Base-by-base conservation (phyloP, 2,888 invertebrate species). In the Papilio protenor region DNA sequence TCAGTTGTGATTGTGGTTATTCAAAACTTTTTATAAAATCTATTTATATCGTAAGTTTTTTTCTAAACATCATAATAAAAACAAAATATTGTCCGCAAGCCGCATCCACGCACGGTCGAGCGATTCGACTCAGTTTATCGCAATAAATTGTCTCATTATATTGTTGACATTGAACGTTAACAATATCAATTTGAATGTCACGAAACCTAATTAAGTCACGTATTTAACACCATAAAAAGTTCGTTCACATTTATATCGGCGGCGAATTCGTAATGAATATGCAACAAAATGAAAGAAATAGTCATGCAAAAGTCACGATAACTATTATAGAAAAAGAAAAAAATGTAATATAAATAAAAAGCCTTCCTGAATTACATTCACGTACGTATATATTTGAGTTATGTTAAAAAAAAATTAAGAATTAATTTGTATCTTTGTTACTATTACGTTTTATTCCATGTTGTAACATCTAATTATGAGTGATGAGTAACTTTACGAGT, bases 241-340 rank as follows among this genome's bases (percentile, higher is more conserved):
- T 77, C 79, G 80, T 80, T 81, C 82, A 80, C 84, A 80, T 79
- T 81, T 71, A 74, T 76, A 81, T 80, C 75, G 81, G 80, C 80
- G 81, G 80, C 82, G 80, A 79, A 75, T 83, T 81, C 84, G 82
- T 76, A 77, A 72, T 40, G 18, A 18, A 33, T 49, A 55, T 8
- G 27, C 5, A 23, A 21, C 33, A 73, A 55, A 57, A 14, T 14
- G 16, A 40, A 57, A 55, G 2, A 10, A 18, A 55, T 23, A 59
- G 14, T 61, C 61, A 61, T 61, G 10, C 23, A 12, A 33, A 18
- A 64, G 1, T 1, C 5, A 14, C 12, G 27, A 27, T 27, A 2
- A 27, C 27, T 27, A 27, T 27, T 23, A 61, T 61, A 61, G 14
- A 40, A 64, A 64, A 33, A 23, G 23, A 2, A 59, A 59, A 59